Base-by-base conservation (phyloP, 2,888 invertebrate species). In the Esperia sulphurella region DNA sequence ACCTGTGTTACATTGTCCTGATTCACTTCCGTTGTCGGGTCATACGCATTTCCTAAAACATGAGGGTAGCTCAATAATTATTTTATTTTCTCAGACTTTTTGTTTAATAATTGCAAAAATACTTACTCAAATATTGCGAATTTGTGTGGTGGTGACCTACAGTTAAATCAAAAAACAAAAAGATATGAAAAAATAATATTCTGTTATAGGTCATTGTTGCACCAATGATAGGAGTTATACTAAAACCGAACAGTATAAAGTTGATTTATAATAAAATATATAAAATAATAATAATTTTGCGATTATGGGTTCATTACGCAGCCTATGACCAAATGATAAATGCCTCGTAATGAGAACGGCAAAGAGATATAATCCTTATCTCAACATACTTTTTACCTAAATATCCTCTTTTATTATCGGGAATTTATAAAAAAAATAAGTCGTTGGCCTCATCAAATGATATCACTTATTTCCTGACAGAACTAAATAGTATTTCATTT, bases 151-250 rank as follows among this genome's bases (percentile, higher is more conserved):
- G 9, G n/a, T 51, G 21, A 49, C 39, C 51, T 55, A 48, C 12
- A 6, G 35, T 6, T n/a, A 35, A 35, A n/a, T n/a, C 35, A n/a
- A 60, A 42, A 37, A 53, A 53, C 44, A 62, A 46, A 4, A 39
- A 21, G 14, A 39, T n/a, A 28, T 48, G 28, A 14, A 58, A 45
- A 48, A 58, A 33, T 33, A 57, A 33, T 44, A 56, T 40, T 46
- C 48, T 50, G 45, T 48, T 43, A 58, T 45, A 54, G 43, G 46
- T 51, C 59, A 59, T 65, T 47, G 53, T 61, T 29, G 47, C 41
- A 50, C 45, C 21, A 12, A 39, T 5, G n/a, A 21, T 21, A 21
- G 3, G 8, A 31, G 8, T 10, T 35, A 2, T 10, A n/a, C n/a
- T 35, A 9, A 35, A n/a, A 35, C 35, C n/a, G 35, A 35, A 35